Percentiles rank a stretch among this genome's conserved stretches.
Evolutionary conservation across 2,113 vertebrate genomes (phyloP).

Genomic region (Clarias batrachus): DNA sequence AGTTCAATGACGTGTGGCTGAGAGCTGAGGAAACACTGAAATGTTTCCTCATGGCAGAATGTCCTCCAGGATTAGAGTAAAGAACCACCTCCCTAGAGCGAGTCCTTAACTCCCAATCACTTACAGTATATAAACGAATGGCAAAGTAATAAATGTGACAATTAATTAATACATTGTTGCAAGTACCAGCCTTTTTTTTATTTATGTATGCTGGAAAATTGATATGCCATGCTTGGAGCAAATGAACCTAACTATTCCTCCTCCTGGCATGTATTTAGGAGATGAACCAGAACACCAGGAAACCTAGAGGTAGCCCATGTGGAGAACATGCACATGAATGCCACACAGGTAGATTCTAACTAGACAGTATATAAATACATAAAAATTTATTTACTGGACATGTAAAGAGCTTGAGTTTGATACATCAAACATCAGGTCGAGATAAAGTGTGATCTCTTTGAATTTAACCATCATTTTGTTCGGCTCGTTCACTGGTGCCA

Average conservation of each 20-base stretch:
- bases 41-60: too few species aligned
- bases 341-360: neutral
- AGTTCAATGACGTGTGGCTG: too few species aligned
- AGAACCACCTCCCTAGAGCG: neutral
- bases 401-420: neutral
- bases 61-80: too few species aligned
- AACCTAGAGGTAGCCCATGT: neutral
- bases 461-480: neutral
- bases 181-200: neutral
- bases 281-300: neutral
- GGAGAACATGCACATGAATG: neutral
- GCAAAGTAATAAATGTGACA: neutral
- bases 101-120: neutral
- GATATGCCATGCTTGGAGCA: neutral
- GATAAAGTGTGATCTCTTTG: neutral
- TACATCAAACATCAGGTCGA: neutral
- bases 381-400: neutral
- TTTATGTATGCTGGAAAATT: neutral
- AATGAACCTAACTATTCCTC: too few species aligned
- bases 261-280: neutral
- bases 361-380: neutral
- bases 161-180: neutral
- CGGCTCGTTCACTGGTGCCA: neutral
- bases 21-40: too few species aligned
- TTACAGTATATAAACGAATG: neutral